Base-by-base conservation (phyloP, 1,140 invertebrate genomes). In the Charaxes varanes region DNA sequence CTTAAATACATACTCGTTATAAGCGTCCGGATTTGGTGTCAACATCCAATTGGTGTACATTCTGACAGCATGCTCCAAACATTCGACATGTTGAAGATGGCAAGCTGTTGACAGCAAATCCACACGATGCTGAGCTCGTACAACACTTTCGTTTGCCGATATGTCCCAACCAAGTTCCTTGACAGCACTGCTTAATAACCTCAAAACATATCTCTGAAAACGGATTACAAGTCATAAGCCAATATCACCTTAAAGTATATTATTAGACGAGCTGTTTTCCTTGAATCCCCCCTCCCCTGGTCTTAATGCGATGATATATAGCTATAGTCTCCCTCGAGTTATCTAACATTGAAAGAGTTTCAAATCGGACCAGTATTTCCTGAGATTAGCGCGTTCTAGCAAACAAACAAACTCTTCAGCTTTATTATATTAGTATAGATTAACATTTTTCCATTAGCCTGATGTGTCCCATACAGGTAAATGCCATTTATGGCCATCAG, bases 1-100 rank as follows among this genome's bases (percentile, higher is more conserved):
- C n/a, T n/a, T n/a, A n/a, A n/a, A n/a, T 6, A 22, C 88, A 86
- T 86, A 94, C 88, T 92, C 92, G 73, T 92, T 93, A 47, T 89
- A 86, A 2, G 76, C 67, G 59, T 92, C 89, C 2, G 92, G 92
- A 69, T 92, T 87, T 0, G 90, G 86, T 1, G 79, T 81, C 8
- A 89, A 82, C 57, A 87, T 88, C 93, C 93, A 95, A 54, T 90
- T 90, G 6, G 89, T 86, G 53, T 92, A 94, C 38, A 90, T 86
- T 1, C 82, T 73, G 0, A 89, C 86, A 1, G 91, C 88, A 28
- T 92, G 90, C 7, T 86, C 69, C 1, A 93, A 77, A 63, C 93
- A 94, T 50, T 90, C 87, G 3, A 86, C 76, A 28, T 92, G 86
- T 6, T 90, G 92, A 28, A 93, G 84, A 19, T 85, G 85, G 40